Evolutionary conservation across 2,888 invertebrate genomes (phyloP).

Genomic region (Macrosoma leucophasiata): DNA sequence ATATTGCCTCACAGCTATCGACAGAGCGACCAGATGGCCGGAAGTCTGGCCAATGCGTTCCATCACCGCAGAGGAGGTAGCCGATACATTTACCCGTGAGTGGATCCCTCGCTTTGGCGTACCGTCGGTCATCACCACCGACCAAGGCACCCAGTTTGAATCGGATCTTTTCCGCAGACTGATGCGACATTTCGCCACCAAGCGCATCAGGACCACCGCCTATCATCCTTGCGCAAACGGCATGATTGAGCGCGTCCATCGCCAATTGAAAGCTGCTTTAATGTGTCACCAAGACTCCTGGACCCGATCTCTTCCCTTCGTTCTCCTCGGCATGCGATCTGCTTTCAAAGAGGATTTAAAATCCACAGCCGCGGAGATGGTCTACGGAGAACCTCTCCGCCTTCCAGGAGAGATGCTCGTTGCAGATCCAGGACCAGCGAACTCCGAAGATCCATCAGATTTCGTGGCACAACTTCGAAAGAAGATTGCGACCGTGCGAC

Average conservation of each 20-base stretch:
- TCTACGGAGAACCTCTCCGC: conserved; percentile 18
- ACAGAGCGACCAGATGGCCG: conserved; percentile 20
- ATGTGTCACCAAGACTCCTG: conserved; percentile 29
- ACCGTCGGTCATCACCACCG: conserved; percentile 19
- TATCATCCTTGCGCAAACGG: conserved; percentile 46
- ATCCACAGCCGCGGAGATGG: conserved; percentile 12
- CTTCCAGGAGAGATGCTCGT: conserved; percentile 17
- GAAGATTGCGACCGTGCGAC: too few species aligned
- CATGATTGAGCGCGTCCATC: conserved; percentile 44
- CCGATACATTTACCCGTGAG: conserved; percentile 14
- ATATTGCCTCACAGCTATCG: conserved; percentile 5
- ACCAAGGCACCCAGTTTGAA: conserved; percentile 27
- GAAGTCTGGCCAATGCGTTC: conserved; percentile 23
- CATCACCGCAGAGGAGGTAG: conserved; percentile 23
- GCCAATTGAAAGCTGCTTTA: conserved; percentile 29
- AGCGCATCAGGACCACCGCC: conserved; percentile 29
- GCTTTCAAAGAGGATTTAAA: conserved; percentile 20
- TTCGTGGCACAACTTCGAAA: not conserved
- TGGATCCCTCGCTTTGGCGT: conserved; percentile 28
- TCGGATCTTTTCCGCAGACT: conserved; percentile 19
- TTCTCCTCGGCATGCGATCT: conserved; percentile 17
- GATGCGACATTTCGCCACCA: conserved; percentile 1
- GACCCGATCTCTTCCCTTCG: conserved; percentile 13
- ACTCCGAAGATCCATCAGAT: not conserved
- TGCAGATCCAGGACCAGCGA: not conserved